Base-by-base conservation (phyloP, 2,888 invertebrate genomes). In the Cryptocheilus praepositus region DNA sequence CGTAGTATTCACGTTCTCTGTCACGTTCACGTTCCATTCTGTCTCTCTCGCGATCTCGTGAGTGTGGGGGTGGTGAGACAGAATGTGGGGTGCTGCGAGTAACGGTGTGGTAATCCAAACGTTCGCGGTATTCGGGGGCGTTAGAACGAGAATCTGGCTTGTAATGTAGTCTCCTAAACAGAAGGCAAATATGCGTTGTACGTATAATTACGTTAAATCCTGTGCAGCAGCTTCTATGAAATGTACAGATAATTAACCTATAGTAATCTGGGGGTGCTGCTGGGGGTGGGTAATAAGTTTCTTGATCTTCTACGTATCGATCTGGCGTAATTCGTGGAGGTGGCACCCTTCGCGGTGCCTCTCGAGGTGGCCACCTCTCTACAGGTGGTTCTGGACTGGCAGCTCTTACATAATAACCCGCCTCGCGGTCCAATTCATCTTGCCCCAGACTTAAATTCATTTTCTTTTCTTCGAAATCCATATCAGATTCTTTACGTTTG, bases 401-500 rank as follows among this genome's bases (percentile, higher is more conserved):
- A 2, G 94, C 93, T 83, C 95, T 92, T 13, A 94, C 90, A 78
- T 93, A 93, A 80, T 92, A 93, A 65, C 93, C 93, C 78, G 94
- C 93, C 83, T 94, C 94, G 79, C 94, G 92, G 76, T 94, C 94
- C 52, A 94, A 88, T 80, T 95, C 95, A 78, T 95, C 94, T 81
- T 95, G 94, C 15, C 91, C 93, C 61, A 96, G 90, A 2, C 95
- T 95, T 64, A 98, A 88, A 85, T 98, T 97, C 90, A 98, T 93
- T 88, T 97, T 96, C 89, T 98, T 98, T 88, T 98, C 97, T 86
- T 98, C 97, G 86, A 97, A 97, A 89, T 98, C 97, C 90, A 96
- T 95, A 86, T 98, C 98, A 81, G 95, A 96, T 89, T 98, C 97
- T 87, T 97, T 97, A 49, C 98, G 93, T 86, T 97, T 96, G 81